Percentiles rank a stretch among this genome's conserved stretches.
Conservation (phyloP, 37 sponge, comb jelly and placozoan genomes). For the Crambe crambe region DNA sequence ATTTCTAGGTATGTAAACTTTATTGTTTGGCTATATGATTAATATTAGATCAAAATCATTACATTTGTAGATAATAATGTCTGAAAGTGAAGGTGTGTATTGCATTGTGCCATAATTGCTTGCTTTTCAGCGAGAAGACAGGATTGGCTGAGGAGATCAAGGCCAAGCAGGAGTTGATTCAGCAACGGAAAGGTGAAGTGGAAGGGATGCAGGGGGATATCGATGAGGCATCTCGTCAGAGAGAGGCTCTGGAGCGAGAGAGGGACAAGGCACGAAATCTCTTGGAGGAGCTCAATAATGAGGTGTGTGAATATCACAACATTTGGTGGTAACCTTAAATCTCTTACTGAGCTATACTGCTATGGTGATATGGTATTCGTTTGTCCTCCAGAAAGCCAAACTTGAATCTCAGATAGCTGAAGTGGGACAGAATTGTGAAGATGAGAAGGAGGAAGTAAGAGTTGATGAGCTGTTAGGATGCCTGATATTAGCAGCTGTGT, state of each 20-base stretch:
- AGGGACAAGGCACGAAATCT: constrained; percentile 39
- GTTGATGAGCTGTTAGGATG: not conserved
- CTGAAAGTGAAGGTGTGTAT: too few species aligned
- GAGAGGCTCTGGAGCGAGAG: constrained; percentile 60
- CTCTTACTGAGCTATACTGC: not conserved
- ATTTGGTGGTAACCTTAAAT: not conserved
- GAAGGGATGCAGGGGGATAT: constrained; percentile 43
- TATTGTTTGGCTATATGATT: too few species aligned
- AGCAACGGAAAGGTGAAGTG: constrained; percentile 35
- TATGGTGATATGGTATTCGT: not conserved
- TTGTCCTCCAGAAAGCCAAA: constrained; percentile 37
- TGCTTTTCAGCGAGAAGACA: constrained; percentile 44
- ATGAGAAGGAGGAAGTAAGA: constrained; percentile 68
- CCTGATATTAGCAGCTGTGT: too few species aligned
- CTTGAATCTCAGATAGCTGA: constrained; percentile 47
- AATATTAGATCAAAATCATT: too few species aligned
- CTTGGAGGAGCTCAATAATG: constrained; percentile 60
- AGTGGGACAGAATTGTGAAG: constrained; percentile 42
- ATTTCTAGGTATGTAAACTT: too few species aligned
- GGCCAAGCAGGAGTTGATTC: constrained; percentile 48
- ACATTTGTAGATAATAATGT: too few species aligned
- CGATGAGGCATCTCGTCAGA: not conserved
- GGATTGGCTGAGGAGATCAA: constrained; percentile 38
- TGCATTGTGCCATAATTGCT: too few species aligned
- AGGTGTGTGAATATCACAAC: constrained; percentile 38